Evolutionary conservation across 2,797 vertebrate species (phyloP).

Genomic region (Momotus momota): DNA sequence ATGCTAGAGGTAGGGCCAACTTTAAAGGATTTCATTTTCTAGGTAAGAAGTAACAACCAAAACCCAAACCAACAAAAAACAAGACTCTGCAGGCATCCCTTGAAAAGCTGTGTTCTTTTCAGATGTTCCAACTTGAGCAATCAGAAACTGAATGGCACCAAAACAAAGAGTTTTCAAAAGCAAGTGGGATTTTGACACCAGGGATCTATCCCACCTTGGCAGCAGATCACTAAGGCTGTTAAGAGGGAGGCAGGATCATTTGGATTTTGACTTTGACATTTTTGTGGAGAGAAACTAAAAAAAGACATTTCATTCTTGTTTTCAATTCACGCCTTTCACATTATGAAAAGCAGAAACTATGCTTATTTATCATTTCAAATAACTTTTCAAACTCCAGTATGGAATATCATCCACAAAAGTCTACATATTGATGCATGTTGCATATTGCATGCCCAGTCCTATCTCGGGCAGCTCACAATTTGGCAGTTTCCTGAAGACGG

Average conservation of each 20-base stretch:
- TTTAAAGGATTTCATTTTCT: not conserved
- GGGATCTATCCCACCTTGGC: not conserved
- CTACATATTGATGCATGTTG: not conserved
- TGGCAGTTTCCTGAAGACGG: not conserved
- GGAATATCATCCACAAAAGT: not conserved
- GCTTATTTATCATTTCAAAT: not conserved
- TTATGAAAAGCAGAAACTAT: not conserved
- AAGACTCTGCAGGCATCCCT: not conserved
- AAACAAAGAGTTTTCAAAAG: not conserved
- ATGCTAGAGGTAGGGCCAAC: not conserved
- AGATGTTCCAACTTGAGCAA: not conserved
- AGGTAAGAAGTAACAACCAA: no score
- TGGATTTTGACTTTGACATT: not conserved
- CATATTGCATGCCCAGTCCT: not conserved
- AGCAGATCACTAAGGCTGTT: not conserved
- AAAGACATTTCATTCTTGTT: not conserved
- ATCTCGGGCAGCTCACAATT: not conserved
- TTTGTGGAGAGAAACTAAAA: not conserved
- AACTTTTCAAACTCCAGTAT: not conserved
- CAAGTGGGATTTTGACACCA: not conserved
- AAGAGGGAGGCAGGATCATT: not conserved
- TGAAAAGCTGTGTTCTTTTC: not conserved
- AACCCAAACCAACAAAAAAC: not conserved
- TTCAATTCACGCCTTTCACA: not conserved
- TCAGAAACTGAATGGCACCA: not conserved